Evolutionary conservation across 1,140 invertebrate species (phyloP).

Genomic region (Drosophila bifasciata): DNA sequence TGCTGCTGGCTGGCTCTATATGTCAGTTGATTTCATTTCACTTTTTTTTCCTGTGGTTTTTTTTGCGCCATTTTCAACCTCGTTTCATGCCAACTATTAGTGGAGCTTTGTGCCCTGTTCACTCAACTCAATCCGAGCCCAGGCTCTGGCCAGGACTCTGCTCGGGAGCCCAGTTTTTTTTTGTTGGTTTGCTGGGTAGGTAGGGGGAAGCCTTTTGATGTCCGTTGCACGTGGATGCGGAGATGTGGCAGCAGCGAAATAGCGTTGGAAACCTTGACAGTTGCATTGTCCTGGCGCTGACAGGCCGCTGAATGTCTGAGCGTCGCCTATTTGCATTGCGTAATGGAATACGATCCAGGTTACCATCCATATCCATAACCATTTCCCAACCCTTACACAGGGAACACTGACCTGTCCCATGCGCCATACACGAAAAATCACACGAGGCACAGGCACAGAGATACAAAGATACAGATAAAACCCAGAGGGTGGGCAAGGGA

Average conservation of each 20-base stretch:
- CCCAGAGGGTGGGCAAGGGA: background rate
- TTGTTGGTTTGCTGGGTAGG: conserved; percentile 19
- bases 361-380: conserved; percentile 41
- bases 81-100: conserved; percentile 70
- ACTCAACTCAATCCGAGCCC: too few species aligned
- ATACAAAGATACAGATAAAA: conserved; percentile 17
- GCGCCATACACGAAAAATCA: conserved; percentile 38
- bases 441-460: conserved; percentile 10
- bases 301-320: conserved; percentile 20
- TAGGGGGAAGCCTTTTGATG: conserved; percentile 49
- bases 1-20: conserved; percentile 49
- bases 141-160: too few species aligned
- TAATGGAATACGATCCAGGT: conserved; percentile 58
- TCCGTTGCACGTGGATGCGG: conserved; percentile 43
- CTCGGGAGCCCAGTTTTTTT: conserved; percentile 39
- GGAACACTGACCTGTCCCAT: conserved; percentile 74
- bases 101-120: conserved; percentile 52
- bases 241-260: conserved; percentile 3
- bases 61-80: conserved; percentile 38
- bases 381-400: conserved; percentile 25
- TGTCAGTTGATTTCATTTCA: conserved; percentile 82
- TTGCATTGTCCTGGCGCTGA: conserved; percentile 71
- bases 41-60: conserved; percentile 55
- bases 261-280: conserved; percentile 68
- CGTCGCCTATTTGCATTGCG: conserved; percentile 72